Conservation (phyloP, 2,797 vertebrate genomes). For the Scyliorhinus canicula region DNA sequence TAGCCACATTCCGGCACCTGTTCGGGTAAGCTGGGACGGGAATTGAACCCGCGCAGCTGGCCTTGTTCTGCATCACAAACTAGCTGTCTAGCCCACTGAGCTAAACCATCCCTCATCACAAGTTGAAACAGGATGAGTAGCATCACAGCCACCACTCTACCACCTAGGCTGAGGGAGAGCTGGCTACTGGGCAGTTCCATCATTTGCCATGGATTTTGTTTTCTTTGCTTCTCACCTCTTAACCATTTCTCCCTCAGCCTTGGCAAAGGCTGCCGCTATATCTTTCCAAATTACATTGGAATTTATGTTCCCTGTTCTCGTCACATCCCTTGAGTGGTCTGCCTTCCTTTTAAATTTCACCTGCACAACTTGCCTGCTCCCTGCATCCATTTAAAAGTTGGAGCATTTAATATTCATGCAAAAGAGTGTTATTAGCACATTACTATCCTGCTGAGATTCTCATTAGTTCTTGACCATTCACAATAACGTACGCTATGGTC, state of each 20-base stretch:
- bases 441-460: neutral
- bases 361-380: neutral
- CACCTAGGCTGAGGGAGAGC: neutral
- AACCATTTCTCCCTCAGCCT: neutral
- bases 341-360: neutral
- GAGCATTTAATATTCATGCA: neutral
- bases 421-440: neutral
- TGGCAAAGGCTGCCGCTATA: neutral
- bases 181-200: neutral
- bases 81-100: too few relatives aligned
- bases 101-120: too few relatives aligned
- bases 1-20: too few relatives aligned
- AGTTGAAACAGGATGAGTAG: neutral
- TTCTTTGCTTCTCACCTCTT: neutral
- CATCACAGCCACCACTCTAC: neutral
- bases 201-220: neutral
- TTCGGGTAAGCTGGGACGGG: too few relatives aligned
- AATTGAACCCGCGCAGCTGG: too few relatives aligned
- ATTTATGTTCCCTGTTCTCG: neutral
- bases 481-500: neutral
- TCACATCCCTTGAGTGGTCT: neutral
- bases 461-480: neutral
- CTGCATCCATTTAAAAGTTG: neutral
- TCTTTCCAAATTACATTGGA: neutral
- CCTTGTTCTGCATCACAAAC: too few relatives aligned